These are phyloP conservation scores for Epizoanthus stellaris DNA, from an alignment of 92 coral and sea anemone genomes.

Conservation along the genomic window DNA sequence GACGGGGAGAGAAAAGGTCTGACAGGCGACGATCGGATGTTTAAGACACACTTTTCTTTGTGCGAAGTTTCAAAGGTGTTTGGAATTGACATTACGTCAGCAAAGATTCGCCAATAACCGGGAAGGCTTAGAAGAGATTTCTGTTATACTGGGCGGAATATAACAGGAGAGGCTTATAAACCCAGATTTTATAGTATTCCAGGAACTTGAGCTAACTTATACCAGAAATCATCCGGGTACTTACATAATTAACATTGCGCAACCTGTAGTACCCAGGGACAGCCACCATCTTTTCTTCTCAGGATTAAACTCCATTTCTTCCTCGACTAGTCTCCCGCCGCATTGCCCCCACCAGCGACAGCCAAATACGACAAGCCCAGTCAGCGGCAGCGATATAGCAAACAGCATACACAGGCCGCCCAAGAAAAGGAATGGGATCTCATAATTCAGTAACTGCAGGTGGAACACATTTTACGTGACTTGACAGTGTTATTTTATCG, in stretches of 20 bases:
- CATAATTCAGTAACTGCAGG: constrained; percentile 64
- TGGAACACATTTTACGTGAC: neutral
- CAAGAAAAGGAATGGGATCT: constrained; percentile 67
- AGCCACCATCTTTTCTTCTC: constrained; percentile 65
- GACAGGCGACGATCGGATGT: too few species aligned
- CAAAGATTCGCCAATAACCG: too few species aligned
- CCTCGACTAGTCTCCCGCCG: constrained; percentile 82
- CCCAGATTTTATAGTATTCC: neutral
- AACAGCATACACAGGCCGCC: constrained; percentile 65
- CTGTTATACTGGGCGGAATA: neutral
- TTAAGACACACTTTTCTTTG: too few species aligned
- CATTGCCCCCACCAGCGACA: constrained; percentile 81
- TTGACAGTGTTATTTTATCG: neutral
- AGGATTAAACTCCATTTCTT: constrained; percentile 79
- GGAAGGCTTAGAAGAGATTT: neutral
- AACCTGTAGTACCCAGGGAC: constrained; percentile 64
- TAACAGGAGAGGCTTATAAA: neutral
- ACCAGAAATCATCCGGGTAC: constrained; percentile 10
- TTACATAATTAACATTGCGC: constrained; percentile 76
- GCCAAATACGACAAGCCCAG: constrained; percentile 65
- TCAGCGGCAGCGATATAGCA: constrained; percentile 71
- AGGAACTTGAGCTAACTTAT: neutral
- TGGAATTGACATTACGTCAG: too few species aligned
- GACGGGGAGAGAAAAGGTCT: too few species aligned
- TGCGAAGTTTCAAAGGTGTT: too few species aligned